Percentiles rank a stretch among this genome's conserved stretches.
Conservation (phyloP, 2,888 invertebrate species). For the Seladonia tumulorum region DNA sequence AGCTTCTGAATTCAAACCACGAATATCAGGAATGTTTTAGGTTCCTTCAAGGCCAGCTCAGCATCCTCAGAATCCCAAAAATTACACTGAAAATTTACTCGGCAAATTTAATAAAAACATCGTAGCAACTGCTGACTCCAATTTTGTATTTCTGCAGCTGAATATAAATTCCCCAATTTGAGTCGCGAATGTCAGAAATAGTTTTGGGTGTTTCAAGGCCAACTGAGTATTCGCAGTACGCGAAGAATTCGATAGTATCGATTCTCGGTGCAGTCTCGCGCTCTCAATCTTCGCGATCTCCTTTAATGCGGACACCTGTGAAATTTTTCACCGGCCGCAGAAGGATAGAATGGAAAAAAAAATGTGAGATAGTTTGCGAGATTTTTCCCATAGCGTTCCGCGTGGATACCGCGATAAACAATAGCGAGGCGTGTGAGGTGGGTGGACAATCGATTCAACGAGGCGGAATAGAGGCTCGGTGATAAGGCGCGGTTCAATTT, state of each 20-base stretch:
- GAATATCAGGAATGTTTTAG: too few species aligned
- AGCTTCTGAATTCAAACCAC: too few species aligned
- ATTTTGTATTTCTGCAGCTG: not conserved
- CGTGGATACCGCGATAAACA: constrained; percentile 13
- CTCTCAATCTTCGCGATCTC: not conserved
- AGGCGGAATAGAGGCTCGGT: not conserved
- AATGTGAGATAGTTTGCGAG: not conserved
- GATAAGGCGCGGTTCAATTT: constrained; percentile 36
- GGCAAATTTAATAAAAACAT: not conserved
- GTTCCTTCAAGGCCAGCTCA: too few species aligned
- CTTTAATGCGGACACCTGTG: not conserved
- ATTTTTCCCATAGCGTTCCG: constrained; percentile 2
- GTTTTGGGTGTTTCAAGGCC: not conserved
- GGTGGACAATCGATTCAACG: constrained; percentile 22
- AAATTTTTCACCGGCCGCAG: not conserved
- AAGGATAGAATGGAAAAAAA: not conserved
- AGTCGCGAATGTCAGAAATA: not conserved
- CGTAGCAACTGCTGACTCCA: too few species aligned
- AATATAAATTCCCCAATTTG: not conserved
- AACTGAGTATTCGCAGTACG: not conserved
- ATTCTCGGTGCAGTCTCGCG: not conserved
- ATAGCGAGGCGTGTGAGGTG: not conserved
- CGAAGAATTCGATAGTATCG: not conserved
- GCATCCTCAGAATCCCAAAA: too few species aligned
- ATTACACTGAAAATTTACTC: too few species aligned